phyloP scores from a whole-genome alignment of 1,140 invertebrate species.

The Diabrotica undecimpunctata region DNA sequence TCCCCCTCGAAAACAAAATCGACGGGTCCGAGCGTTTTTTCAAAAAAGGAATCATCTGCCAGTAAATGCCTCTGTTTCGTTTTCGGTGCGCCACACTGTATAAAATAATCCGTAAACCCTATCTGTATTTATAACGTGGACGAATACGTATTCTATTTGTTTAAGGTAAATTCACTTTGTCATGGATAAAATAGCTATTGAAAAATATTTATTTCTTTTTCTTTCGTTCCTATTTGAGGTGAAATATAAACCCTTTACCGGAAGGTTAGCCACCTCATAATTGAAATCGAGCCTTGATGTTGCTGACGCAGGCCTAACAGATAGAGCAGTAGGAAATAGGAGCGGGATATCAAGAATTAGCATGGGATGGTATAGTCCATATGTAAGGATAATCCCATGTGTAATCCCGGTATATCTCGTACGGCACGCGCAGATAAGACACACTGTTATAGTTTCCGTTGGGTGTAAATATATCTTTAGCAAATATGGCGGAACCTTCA shows the following conservation, averaged over 20 bases:
- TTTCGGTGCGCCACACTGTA: too few relatives aligned
- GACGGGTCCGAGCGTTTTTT: too few relatives aligned
- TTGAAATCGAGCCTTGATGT: slow-evolving; percentile 8
- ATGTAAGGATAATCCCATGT: slow-evolving; percentile 35
- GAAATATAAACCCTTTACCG: background rate
- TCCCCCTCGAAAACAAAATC: too few relatives aligned
- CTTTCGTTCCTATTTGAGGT: too few relatives aligned
- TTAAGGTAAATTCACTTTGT: too few relatives aligned
- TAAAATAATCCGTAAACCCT: too few relatives aligned
- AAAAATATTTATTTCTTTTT: too few relatives aligned
- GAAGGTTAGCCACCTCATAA: slow-evolving; percentile 5
- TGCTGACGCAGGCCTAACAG: background rate
- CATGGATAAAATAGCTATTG: too few relatives aligned
- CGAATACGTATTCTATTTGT: too few relatives aligned
- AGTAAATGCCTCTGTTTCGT: too few relatives aligned
- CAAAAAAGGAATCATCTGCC: too few relatives aligned
- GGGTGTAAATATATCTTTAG: slow-evolving; percentile 26
- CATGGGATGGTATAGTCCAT: slow-evolving; percentile 30
- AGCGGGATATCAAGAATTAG: slow-evolving; percentile 30
- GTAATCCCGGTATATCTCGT: slow-evolving; percentile 30
- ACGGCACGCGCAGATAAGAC: slow-evolving; percentile 31
- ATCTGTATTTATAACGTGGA: too few relatives aligned
- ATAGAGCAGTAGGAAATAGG: slow-evolving; percentile 15
- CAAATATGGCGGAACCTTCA: slow-evolving; percentile 22
- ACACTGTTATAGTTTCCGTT: slow-evolving; percentile 31